Base-by-base conservation (phyloP, 2,113 vertebrate genomes). In the Eclectus roratus region DNA sequence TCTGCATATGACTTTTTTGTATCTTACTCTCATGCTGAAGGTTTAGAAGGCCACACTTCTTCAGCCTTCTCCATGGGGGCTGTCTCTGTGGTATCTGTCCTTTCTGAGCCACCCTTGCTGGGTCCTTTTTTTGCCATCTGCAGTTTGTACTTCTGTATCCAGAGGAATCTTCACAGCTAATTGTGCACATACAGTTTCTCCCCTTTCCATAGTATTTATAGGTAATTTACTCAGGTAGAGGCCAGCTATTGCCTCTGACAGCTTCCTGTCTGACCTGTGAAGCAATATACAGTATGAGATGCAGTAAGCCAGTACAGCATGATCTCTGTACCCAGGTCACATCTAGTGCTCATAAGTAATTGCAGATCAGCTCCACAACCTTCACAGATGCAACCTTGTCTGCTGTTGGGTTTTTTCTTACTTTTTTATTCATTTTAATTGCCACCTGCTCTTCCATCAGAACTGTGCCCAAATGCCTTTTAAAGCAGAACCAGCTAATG, bases 371-470 rank as follows among this genome's bases (percentile, higher is more conserved):
- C 52, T 86, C 61, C 46, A 49, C 43, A 84, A 41, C 52, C 60
- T 81, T 76, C 80, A 79, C 49, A 93, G 89, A 76, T 63, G n/a
- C 60, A 76, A 84, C 66, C 47, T 92, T 79, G 86, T 83, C 83
- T 93, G 33, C 69, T 85, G 49, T 24, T 20, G n/a, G 46, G 13
- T 21, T 47, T 68, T 68, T 35, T 17, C 4, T 56, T 28, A 70
- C 71, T 52, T 14, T 16, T 15, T 35, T 25, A 14, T 35, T 3
- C 1, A 58, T 61, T 93, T 87, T 47, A 71, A 78, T 92, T 92
- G 73, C 88, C 46, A 89, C 66, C 47, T 78, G 37, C 49, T 84
- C 21, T 85, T 90, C 33, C 71, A 88, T 49, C 80, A 73, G 47
- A 83, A 37, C 60, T 79, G n/a, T 20, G 44, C 25, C 83, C 60